Base-by-base conservation (phyloP, 2,113 vertebrate genomes). In the Thymallus thymallus region DNA sequence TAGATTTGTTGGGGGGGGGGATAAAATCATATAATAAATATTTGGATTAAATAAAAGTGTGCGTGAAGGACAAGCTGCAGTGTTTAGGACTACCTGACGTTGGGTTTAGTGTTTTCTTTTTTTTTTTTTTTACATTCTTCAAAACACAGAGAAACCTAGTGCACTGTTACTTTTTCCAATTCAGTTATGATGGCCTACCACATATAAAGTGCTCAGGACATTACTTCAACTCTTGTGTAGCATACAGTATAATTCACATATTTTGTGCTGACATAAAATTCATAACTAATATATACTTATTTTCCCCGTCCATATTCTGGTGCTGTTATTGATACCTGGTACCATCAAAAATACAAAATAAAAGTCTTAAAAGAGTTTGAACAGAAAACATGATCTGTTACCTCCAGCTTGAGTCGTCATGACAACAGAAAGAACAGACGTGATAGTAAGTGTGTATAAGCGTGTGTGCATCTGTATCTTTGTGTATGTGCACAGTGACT, bases 121-220 rank as follows among this genome's bases (percentile, higher is more conserved):
- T n/a, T n/a, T n/a, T n/a, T n/a, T n/a, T 26, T 70, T 75, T 77
- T 82, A 91, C 90, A 91, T 92, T 93, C 88, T 88, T 88, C 80
- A 78, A 82, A 82, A 89, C 78, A 84, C 83, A 74, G 73, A 80
- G 69, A 87, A 70, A 76, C 81, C 83, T 85, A 88, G 81, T 86
- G 86, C 85, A 87, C 82, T 87, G 90, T 86, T 92, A 91, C 89
- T 89, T 90, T 79, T 80, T 76, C 76, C 67, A 80, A 78, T 80
- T 79, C 76, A 55, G 79, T 80, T 82, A 62, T 78, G 79, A 90
- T 76, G 82, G 84, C 82, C 86, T 86, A 90, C 85, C 76, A 85
- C 77, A 84, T 78, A 84, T 84, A 91, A 92, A 91, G 92, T 92
- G 91, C 90, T 89, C 84, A 82, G 88, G 85, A 91, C 87, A 87